Evolutionary conservation across 2,888 invertebrate genomes (phyloP).

Genomic region (Synanthedon andrenaeformis): DNA sequence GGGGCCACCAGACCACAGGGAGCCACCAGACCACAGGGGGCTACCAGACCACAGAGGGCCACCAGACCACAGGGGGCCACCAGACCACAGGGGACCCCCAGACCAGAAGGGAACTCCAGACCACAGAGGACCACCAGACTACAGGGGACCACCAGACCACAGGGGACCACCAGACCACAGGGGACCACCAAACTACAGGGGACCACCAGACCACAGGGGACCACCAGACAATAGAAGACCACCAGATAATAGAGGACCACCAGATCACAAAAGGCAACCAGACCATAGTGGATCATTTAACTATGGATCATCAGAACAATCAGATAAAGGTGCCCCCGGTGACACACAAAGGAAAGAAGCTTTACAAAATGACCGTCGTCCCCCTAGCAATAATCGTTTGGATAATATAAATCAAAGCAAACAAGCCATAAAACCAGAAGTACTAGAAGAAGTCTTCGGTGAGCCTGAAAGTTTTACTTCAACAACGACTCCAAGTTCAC

Average conservation of each 20-base stretch:
- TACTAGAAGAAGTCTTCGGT: too few relatives aligned
- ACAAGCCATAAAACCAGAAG: too few relatives aligned
- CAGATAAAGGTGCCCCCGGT: not conserved
- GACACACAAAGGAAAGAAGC: not conserved
- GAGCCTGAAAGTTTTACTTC: too few relatives aligned
- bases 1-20: constrained; percentile 4
- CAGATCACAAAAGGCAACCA: not conserved
- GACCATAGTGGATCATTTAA: constrained; percentile 5
- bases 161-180: constrained; percentile 1
- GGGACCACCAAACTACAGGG: constrained; percentile 3
- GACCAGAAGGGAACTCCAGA: constrained; percentile 8
- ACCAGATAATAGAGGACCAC: not conserved
- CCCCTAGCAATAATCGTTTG: too few relatives aligned
- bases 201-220: constrained; percentile 3
- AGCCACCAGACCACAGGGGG: constrained; percentile 2
- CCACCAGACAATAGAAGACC: constrained; percentile 3
- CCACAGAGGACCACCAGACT: constrained; percentile 1
- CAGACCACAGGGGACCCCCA: constrained; percentile 6
- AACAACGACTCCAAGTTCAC: not conserved
- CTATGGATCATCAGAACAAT: constrained; percentile 2
- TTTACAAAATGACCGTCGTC: too few relatives aligned
- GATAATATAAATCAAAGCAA: too few relatives aligned
- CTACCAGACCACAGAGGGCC: not conserved
- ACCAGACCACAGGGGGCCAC: not conserved
- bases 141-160: constrained; percentile 5